Percentiles rank a stretch among this genome's conserved stretches.
Evolutionary conservation across 2,888 invertebrate genomes (phyloP).

Genomic region (Zhengitettix transpicula): DNA sequence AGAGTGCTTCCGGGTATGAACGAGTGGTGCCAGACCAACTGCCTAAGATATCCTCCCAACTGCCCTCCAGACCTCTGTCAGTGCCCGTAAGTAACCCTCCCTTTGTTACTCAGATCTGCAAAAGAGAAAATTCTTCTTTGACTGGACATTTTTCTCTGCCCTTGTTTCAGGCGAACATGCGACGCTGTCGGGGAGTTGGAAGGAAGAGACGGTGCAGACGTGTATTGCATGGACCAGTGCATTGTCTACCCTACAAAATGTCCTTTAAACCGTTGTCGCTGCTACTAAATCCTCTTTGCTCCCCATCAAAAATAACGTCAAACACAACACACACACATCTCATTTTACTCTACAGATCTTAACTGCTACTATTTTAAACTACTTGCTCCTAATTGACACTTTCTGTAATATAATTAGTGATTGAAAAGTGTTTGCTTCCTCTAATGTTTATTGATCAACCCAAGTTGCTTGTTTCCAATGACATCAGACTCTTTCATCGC

Average conservation of each 20-base stretch:
- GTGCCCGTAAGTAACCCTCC: slow-evolving; percentile 56
- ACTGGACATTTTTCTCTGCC: neutral
- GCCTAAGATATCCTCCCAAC: slow-evolving; percentile 71
- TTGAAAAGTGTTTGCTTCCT: no score
- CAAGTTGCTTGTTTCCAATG: no score
- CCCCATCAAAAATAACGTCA: no score
- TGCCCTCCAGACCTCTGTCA: slow-evolving; percentile 59
- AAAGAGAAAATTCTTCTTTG: no score
- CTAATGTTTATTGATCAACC: no score
- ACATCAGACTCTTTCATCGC: no score
- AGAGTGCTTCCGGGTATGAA: slow-evolving; percentile 56
- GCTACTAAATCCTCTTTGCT: slow-evolving; percentile 34
- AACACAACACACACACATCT: no score
- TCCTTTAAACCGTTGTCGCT: slow-evolving; percentile 53
- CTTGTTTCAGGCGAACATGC: slow-evolving; percentile 56
- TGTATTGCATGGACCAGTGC: slow-evolving; percentile 75
- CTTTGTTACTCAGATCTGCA: no score
- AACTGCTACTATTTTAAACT: no score
- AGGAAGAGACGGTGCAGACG: slow-evolving; percentile 57
- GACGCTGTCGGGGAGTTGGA: slow-evolving; percentile 62
- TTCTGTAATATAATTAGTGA: no score
- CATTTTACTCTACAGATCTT: no score
- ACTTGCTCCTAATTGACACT: no score
- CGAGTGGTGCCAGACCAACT: slow-evolving; percentile 73
- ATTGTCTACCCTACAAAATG: slow-evolving; percentile 60